Base-by-base conservation (phyloP, 2,113 vertebrate genomes). In the Xyrauchen texanus region DNA sequence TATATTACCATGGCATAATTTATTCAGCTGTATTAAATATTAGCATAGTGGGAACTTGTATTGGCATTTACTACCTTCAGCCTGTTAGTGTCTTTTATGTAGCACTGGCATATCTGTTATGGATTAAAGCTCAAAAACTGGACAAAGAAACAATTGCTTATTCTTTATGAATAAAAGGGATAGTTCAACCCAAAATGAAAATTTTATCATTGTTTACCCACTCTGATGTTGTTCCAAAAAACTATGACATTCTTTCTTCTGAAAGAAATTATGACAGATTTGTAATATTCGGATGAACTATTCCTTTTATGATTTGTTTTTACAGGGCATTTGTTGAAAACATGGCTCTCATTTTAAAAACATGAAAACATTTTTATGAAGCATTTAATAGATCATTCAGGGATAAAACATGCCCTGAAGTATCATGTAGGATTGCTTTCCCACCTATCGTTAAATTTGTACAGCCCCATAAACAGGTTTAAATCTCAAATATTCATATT, bases 11-110 rank as follows among this genome's bases (percentile, higher is more conserved):
- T 93, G 86, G 91, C 94, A 96, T 97, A 96, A 98, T 97, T 98
- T 98, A 98, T 98, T 98, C 94, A 95, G 94, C 94, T 97, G 92
- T 96, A 95, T 95, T 92, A 95, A 94, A 92, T 96, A 93, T 94
- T 96, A 91, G 95, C 94, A 76, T 96, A 96, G 96, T 87, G 92
- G 88, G 92, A 95, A 93, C 92, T 94, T 95, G 93, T 95, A 94
- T 93, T 85, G 93, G 93, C 94, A 95, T 96, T 96, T 95, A 94
- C 92, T 96, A 93, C 93, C 92, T 93, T 94, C 93, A 92, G 94
- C 94, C 94, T 96, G 92, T 96, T 94, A 92, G 91, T 94, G 92
- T 96, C 93, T 95, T 88, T 91, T 94, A 91, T 96, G 94, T 96
- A 96, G 95, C 94, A 95, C 95, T 96, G 94, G 94, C 92, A 87